Conservation (phyloP, 1,140 invertebrate species). For the Meloidogyne floridensis region DNA sequence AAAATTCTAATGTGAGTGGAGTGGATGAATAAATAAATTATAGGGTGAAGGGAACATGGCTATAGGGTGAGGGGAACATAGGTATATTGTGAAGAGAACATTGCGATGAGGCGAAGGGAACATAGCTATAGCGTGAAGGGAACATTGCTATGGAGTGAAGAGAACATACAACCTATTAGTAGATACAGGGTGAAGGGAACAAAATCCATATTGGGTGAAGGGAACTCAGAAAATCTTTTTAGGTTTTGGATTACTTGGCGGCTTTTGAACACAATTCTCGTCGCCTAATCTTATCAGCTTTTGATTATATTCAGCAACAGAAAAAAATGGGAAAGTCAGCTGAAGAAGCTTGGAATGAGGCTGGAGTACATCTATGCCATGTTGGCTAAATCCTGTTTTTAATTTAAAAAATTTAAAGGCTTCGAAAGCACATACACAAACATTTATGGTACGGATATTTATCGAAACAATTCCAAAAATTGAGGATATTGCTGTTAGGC, state of each 20-base stretch:
- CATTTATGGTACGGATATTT: constrained; percentile 54
- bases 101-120: no score
- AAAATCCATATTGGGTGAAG: no score
- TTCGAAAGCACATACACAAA: constrained; percentile 50
- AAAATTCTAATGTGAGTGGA: background rate
- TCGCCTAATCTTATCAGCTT: constrained; percentile 51
- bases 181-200: no score
- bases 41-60: no score
- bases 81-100: no score
- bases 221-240: background rate
- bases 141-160: no score
- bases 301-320: constrained; percentile 49
- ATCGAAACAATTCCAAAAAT: constrained; percentile 37
- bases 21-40: background rate
- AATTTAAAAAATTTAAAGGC: constrained; percentile 34
- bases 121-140: no score
- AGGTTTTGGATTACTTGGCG: constrained; percentile 17
- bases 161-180: no score
- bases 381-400: background rate
- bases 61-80: no score
- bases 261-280: constrained; percentile 64
- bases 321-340: constrained; percentile 38
- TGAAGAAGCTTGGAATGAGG: constrained; percentile 61
- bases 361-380: constrained; percentile 45
- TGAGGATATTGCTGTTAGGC: constrained; percentile 33